Percentiles rank a stretch among this genome's conserved stretches.
Evolutionary conservation across 2,113 vertebrate genomes (phyloP).

Genomic region (Hippolais icterina): DNA sequence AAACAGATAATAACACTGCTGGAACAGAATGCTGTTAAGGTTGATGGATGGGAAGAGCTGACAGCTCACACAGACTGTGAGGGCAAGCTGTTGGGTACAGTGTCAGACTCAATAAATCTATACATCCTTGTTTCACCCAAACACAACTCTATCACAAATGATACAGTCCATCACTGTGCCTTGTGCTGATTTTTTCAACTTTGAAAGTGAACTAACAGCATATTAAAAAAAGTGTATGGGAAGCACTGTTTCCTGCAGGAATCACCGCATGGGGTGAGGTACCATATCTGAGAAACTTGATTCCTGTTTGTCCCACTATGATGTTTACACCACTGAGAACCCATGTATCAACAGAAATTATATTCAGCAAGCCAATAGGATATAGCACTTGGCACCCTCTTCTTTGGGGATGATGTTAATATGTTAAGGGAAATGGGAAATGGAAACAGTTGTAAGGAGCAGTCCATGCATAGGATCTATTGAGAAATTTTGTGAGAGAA

Average conservation of each 20-base stretch:
- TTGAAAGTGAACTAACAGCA: neutral
- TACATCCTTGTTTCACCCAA: neutral
- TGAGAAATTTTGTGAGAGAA: neutral
- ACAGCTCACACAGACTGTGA: neutral
- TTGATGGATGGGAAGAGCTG: constrained; percentile 45
- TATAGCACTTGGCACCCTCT: neutral
- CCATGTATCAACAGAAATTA: neutral
- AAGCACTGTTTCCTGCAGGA: neutral
- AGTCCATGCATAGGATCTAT: neutral
- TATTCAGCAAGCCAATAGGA: neutral
- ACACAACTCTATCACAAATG: neutral
- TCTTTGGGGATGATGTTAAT: neutral
- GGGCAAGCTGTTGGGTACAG: neutral
- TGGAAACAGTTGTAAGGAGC: neutral
- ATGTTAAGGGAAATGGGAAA: neutral
- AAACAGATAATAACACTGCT: constrained; percentile 48
- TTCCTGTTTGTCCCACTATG: neutral
- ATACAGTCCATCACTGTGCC: neutral
- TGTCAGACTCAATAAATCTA: constrained; percentile 41
- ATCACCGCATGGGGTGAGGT: neutral
- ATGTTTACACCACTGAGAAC: neutral
- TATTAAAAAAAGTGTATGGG: neutral
- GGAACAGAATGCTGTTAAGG: neutral
- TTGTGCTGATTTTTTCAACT: neutral
- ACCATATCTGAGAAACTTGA: neutral